Base-by-base conservation (phyloP, 2,797 vertebrate genomes). In the Denticeps clupeoides region DNA sequence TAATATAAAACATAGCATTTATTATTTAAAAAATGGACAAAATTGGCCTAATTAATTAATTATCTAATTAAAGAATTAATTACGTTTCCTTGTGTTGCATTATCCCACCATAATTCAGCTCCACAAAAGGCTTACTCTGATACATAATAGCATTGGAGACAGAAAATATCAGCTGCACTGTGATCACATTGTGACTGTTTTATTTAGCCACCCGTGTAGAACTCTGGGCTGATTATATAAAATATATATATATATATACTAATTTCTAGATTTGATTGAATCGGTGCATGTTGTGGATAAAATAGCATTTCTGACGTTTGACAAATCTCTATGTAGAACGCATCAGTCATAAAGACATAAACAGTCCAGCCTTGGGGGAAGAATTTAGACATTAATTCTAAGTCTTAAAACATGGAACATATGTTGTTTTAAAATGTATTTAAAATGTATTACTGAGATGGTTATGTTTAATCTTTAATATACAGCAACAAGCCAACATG, bases 61-160 rank as follows among this genome's bases (percentile, higher is more conserved):
- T n/a, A n/a, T n/a, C n/a, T n/a, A n/a, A n/a, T n/a, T n/a, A n/a
- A n/a, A n/a, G n/a, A n/a, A n/a, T n/a, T n/a, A n/a, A n/a, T n/a
- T n/a, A 21, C 62, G 71, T 71, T 74, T 68, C 58, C 68, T 60
- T 72, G 61, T 60, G 47, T 53, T 56, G 56, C 52, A 69, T 76
- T 74, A 76, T 75, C 59, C 44, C 38, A 28, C 46, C 12, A 56
- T 70, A 74, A 72, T 73, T 62, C 59, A 43, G 56, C 52, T 45
- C 45, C 64, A 73, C 69, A 75, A 75, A 72, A 55, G 16, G 65
- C 51, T 67, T 60, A 46, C 55, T 55, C 51, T 51, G 60, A 63
- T 55, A 53, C 55, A 45, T 58, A 58, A 51, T 68, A 59, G 51
- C 41, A 64, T 49, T 64, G 59, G 43, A 49, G 45, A 47, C 44